phyloP scores from a whole-genome alignment of 2,888 invertebrate genomes.

The Xanthia togata region DNA sequence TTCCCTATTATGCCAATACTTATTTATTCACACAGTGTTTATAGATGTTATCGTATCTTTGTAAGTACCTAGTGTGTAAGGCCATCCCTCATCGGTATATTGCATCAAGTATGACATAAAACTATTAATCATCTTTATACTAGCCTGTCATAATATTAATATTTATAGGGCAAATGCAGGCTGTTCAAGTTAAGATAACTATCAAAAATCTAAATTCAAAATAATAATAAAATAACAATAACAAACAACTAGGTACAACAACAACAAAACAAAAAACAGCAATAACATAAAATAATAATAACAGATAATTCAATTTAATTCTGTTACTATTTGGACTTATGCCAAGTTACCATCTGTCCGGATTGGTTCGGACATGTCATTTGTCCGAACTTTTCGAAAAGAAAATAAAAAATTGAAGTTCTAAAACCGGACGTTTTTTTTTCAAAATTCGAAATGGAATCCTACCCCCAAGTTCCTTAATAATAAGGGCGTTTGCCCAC shows the following conservation, averaged over 20 bases:
- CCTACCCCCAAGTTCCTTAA: not conserved
- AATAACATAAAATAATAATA: too few species aligned
- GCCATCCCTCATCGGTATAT: not conserved
- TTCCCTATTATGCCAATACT: slow-evolving; percentile 33
- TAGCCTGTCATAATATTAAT: slow-evolving; percentile 6
- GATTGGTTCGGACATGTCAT: not conserved
- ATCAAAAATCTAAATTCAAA: not conserved
- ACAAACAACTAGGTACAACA: too few species aligned
- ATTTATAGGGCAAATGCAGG: not conserved
- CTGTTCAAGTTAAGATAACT: not conserved
- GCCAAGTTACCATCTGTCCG: too few species aligned
- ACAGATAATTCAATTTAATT: too few species aligned
- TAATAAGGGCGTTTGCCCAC: not conserved
- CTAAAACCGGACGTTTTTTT: not conserved
- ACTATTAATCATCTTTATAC: slow-evolving; percentile 30
- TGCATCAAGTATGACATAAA: slow-evolving; percentile 40
- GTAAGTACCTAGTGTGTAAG: not conserved
- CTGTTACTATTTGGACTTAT: not conserved
- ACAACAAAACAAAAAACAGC: too few species aligned
- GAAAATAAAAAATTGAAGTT: not conserved
- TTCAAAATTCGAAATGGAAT: not conserved
- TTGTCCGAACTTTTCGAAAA: not conserved
- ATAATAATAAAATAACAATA: too few species aligned
- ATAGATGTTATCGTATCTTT: slow-evolving; percentile 21
- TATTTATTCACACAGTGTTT: slow-evolving; percentile 28